Evolutionary conservation across 2,797 vertebrate genomes (phyloP), one percentile per base, ranked within the genome.

Genomic region (Cygnus olor): DNA sequence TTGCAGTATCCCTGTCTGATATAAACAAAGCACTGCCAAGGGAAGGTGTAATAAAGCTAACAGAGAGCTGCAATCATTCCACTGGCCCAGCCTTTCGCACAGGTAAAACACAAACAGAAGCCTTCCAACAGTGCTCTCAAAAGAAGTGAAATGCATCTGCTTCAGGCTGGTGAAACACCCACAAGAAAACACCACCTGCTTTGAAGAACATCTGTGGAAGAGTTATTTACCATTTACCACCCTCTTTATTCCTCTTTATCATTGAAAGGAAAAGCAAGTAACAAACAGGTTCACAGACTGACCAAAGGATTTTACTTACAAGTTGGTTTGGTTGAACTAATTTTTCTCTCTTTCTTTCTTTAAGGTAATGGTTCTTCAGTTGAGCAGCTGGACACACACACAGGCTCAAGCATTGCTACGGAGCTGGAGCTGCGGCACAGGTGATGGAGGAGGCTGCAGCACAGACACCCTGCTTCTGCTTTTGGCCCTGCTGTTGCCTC

Each of bases 1-100:
- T 95, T 80, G 69, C 21, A 4, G 61, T 89, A 63, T 84, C 70
- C 78, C 70, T 84, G 73, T 69, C 77, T 91, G 77, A 79, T 91
- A 90, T 10, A 96, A 91, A 96, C 78, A 80, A 90, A 93, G 77
- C 42, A 68, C 47, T 80, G 68, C 85, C 93, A 91, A 81, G 92
- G 85, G 90, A 95, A 83, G 36, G 36, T n/a, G 71, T 70, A 93
- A 89, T 93, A 93, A 95, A 84, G 70, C 80, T 74, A 86, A 92
- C 25, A 68, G 66, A 88, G 45, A 93, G 49, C 65, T 66, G 38
- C 56, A 92, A 94, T 85, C 86, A 84, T 84, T 91, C 53, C 79
- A 40, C 57, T 69, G 79, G 51, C 79, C 72, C 0, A 1, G 53
- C 3, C 7, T 74, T 96, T 95, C 81, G 84, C 89, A 91, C 56